Base-by-base conservation (phyloP, 2,888 invertebrate genomes). In the Heliconius hortense region DNA sequence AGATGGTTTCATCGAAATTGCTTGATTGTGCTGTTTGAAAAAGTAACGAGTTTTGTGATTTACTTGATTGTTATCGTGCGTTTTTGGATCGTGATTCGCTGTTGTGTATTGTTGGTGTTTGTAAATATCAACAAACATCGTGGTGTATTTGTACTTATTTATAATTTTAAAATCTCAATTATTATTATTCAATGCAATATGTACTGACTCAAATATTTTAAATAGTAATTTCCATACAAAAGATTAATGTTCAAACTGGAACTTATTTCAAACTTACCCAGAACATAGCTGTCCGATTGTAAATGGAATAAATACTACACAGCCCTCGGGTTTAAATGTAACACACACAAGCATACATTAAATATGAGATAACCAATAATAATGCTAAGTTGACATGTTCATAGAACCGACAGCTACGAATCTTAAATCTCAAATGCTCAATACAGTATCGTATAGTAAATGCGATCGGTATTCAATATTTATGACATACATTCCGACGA, bases 381-480 rank as follows among this genome's bases (percentile, higher is more conserved):
- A 71, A 66, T 66, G 24, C 24, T 71, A 62, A 71, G 66, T 24
- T 59, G 59, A 63, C 67, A 75, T 77, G 63, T 64, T 62, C 72
- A 76, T 76, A 76, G 72, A 77, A 59, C 62, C 69, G 70, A 76
- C 63, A 69, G 72, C 73, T 72, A 67, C 72, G 74, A 35, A 71
- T 64, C 73, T 72, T 74, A 63, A 76, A 76, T 77, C 69, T 66
- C 73, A 72, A 67, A 72, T 73, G 72, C 69, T 72, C 77, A 72
- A 73, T 73, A 72, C 76, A 78, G 60, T 70, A 76, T 75, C 75
- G 77, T 77, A 13, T 39, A 66, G 66, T 77, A 75, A 78, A 79
- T 75, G 77, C 75, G 77, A 82, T 79, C 76, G 67, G 77, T 78
- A 75, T 80, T 79, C 73, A 80, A 80, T 82, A 79, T 81, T 81